Percentiles rank a stretch among this genome's conserved stretches.
Conservation (phyloP, 2,888 invertebrate species). For the Acrobasis consociella region DNA sequence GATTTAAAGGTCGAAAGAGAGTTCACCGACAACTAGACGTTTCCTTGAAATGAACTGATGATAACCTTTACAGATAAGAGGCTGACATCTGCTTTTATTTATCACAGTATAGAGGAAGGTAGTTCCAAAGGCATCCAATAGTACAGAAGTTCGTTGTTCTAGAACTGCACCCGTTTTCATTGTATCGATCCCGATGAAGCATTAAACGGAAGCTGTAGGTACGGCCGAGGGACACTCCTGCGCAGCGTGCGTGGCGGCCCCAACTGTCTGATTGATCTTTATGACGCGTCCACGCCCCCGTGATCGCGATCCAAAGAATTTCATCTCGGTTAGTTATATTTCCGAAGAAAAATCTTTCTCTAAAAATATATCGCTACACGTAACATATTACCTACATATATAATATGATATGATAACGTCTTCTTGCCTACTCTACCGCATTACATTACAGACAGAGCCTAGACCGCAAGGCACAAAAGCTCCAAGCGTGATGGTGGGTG, state of each 20-base stretch:
- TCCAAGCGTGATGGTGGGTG: too few relatives aligned
- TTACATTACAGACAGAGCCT: too few relatives aligned
- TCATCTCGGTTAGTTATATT: background rate
- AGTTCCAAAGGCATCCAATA: background rate
- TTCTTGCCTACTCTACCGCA: too few relatives aligned
- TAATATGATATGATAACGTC: too few relatives aligned
- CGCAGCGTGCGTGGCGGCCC: constrained; percentile 72
- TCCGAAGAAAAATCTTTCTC: too few relatives aligned
- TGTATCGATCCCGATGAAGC: constrained; percentile 39
- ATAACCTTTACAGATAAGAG: background rate
- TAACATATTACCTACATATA: too few relatives aligned
- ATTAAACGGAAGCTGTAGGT: constrained; percentile 58
- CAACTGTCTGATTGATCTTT: constrained; percentile 81
- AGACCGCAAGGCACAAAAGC: too few relatives aligned
- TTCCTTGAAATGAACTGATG: background rate
- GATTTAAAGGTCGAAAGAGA: background rate
- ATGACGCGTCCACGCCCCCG: constrained; percentile 69
- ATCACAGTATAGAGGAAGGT: background rate
- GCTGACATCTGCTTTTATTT: background rate
- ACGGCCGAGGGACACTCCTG: constrained; percentile 73
- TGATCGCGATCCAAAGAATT: constrained; percentile 42
- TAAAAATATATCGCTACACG: too few relatives aligned
- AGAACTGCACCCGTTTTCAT: constrained; percentile 28
- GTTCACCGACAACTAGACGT: background rate
- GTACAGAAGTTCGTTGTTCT: background rate